Conservation (phyloP, 2,888 invertebrate genomes). For the Venusia cambrica region DNA sequence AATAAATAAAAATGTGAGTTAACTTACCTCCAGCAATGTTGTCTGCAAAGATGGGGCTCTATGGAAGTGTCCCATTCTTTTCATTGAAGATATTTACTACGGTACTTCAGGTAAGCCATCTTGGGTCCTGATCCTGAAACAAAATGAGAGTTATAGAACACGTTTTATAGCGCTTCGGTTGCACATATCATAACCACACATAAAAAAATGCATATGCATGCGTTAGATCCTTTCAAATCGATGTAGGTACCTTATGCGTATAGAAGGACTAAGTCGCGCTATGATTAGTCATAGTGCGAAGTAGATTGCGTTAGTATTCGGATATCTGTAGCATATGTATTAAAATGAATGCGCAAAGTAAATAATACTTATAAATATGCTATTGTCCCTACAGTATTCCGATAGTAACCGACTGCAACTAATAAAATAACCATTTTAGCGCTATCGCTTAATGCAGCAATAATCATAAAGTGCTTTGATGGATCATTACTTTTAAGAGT, state of each 20-base stretch:
- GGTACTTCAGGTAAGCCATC: conserved; percentile 20
- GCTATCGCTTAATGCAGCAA: conserved; percentile 24
- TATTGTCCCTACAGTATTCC: not conserved
- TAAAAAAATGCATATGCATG: too few relatives aligned
- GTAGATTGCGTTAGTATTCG: too few relatives aligned
- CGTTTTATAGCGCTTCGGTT: too few relatives aligned
- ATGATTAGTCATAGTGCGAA: too few relatives aligned
- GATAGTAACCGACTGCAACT: conserved; percentile 3
- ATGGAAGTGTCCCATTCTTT: conserved; percentile 68
- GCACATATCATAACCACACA: too few relatives aligned
- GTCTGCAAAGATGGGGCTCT: conserved; percentile 61
- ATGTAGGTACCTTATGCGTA: too few relatives aligned
- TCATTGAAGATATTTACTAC: conserved; percentile 37
- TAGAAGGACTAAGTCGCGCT: too few relatives aligned
- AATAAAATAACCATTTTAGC: conserved; percentile 10
- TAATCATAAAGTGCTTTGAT: conserved; percentile 32
- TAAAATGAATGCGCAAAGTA: too few relatives aligned
- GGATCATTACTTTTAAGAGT: conserved; percentile 29
- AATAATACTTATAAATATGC: conserved; percentile 3
- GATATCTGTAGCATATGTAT: too few relatives aligned
- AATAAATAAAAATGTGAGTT: too few relatives aligned
- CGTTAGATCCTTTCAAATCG: too few relatives aligned
- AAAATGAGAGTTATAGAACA: conserved; percentile 10
- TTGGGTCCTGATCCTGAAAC: conserved; percentile 39
- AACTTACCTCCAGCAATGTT: conserved; percentile 46